These are phyloP conservation scores for Anarhynchus alexandrinus DNA, from an alignment of 2,113 vertebrate species.

Conservation along the genomic window DNA sequence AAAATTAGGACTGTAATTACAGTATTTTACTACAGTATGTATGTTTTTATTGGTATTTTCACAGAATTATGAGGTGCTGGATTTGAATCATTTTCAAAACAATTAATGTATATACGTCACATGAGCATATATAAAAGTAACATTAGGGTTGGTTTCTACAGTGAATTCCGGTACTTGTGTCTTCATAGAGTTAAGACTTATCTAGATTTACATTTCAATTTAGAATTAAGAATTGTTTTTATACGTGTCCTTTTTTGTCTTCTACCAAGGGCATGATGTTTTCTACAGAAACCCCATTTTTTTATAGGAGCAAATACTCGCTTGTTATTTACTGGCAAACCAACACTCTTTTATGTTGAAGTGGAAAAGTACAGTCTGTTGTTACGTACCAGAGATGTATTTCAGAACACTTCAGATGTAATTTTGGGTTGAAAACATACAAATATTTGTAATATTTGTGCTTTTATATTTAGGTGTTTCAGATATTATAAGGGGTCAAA, in stretches of 20 bases:
- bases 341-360: not conserved
- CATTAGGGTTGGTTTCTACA: not conserved
- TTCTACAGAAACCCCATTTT: not conserved
- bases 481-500: not conserved
- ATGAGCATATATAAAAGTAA: not conserved
- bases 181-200: not conserved
- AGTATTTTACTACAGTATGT: not conserved
- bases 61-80: not conserved
- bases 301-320: not conserved
- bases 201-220: not conserved
- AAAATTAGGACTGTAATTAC: not conserved
- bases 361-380: not conserved
- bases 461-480: not conserved
- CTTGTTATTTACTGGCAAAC: not conserved
- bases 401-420: not conserved
- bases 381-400: not conserved
- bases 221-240: not conserved
- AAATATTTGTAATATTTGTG: not conserved
- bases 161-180: not conserved
- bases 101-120: accelerated
- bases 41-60: not conserved
- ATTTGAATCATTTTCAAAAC: not conserved
- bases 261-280: not conserved
- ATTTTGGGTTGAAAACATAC: not conserved
- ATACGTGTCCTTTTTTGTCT: not conserved